Percentiles rank a stretch among this genome's conserved stretches.
These are phyloP conservation scores for Oikopleura albicans DNA, from an alignment of 23 tunicate species.

Conservation along the genomic window DNA sequence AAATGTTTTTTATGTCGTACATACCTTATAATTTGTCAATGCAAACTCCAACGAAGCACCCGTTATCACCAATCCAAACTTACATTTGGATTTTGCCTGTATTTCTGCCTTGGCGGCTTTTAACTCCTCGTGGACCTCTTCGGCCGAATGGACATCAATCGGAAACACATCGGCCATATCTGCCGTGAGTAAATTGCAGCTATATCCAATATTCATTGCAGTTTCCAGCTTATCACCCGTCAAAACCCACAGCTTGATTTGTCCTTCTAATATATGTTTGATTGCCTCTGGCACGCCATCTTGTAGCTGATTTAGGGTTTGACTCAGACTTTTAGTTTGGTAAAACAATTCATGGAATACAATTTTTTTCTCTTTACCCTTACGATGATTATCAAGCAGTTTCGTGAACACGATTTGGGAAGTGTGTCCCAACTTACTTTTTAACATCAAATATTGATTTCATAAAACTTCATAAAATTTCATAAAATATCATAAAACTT, in stretches of 20 bases:
- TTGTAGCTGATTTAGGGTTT: too few species aligned
- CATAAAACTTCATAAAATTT: too few species aligned
- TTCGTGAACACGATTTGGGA: too few species aligned
- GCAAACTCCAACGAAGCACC: neutral
- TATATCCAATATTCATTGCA: constrained; percentile 10
- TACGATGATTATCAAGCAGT: too few species aligned
- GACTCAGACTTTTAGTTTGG: too few species aligned
- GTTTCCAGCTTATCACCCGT: constrained; percentile 16
- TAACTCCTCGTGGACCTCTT: neutral
- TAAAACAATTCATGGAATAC: too few species aligned
- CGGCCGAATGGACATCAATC: neutral
- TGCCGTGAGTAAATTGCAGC: neutral
- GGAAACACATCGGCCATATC: neutral
- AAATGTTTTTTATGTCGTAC: too few species aligned
- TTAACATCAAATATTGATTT: too few species aligned
- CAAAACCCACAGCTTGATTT: constrained; percentile 13
- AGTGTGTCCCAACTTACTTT: too few species aligned
- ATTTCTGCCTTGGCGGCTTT: neutral
- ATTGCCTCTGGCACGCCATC: constrained; percentile 8
- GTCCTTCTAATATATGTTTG: neutral
- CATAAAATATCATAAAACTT: too few species aligned
- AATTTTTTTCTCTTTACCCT: too few species aligned
- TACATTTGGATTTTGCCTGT: neutral
- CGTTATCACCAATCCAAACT: neutral
- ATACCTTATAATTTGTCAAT: neutral